Evolutionary conservation across 1,140 invertebrate genomes (phyloP).

Genomic region (Sinonovacula constricta): DNA sequence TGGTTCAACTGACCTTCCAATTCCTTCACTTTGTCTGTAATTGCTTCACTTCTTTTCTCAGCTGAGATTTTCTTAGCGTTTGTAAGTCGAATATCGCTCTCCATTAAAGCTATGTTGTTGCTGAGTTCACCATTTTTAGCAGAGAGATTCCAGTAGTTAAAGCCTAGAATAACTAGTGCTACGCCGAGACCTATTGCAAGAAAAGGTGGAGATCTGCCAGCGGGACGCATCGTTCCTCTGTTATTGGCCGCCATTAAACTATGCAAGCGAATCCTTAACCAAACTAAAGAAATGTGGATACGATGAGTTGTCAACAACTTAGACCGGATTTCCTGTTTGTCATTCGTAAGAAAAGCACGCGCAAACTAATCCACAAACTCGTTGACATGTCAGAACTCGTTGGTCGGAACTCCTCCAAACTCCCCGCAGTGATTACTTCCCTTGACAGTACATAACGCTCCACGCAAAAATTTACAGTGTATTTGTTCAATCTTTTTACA

Average conservation of each 20-base stretch:
- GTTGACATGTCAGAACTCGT: too few species aligned
- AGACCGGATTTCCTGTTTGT: too few species aligned
- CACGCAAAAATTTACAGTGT: too few species aligned
- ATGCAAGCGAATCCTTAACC: background rate
- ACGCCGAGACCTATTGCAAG: slow-evolving; percentile 58
- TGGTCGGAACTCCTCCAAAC: too few species aligned
- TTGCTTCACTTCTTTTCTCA: slow-evolving; percentile 50
- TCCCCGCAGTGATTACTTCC: too few species aligned
- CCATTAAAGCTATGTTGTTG: slow-evolving; percentile 43
- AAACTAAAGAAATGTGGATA: background rate
- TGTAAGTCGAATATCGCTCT: slow-evolving; percentile 48
- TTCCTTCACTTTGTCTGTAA: slow-evolving; percentile 47
- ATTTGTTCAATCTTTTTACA: too few species aligned
- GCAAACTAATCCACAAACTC: too few species aligned
- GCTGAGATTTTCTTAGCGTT: slow-evolving; percentile 54
- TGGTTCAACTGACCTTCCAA: too few species aligned
- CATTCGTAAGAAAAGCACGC: too few species aligned
- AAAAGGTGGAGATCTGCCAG: slow-evolving; percentile 61
- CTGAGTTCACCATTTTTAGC: slow-evolving; percentile 51
- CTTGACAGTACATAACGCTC: too few species aligned
- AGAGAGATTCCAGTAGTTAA: slow-evolving; percentile 63
- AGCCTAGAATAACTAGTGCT: slow-evolving; percentile 57
- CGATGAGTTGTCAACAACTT: slow-evolving; percentile 25
- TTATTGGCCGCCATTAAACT: slow-evolving; percentile 53
- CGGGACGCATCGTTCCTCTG: slow-evolving; percentile 59